phyloP scores from a whole-genome alignment of 1,140 invertebrate species.

The Drosophila sucinea region DNA sequence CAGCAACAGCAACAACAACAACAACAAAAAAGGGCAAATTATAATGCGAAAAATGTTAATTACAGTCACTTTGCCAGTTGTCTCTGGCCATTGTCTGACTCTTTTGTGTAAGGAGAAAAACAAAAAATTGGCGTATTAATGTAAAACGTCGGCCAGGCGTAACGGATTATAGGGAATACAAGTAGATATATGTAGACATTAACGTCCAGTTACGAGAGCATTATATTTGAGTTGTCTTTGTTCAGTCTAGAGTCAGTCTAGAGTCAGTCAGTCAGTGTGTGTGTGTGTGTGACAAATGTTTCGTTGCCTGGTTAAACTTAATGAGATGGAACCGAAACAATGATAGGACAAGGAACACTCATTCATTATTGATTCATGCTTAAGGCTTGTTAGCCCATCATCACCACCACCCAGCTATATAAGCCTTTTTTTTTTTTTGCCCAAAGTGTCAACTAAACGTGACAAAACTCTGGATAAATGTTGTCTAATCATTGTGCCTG shows the following conservation, averaged over 20 bases:
- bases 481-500: constrained; percentile 60
- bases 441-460: constrained; percentile 56
- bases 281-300: constrained; percentile 59
- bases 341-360: constrained; percentile 3
- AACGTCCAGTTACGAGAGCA: constrained; percentile 63
- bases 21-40: constrained; percentile 69
- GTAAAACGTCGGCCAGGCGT: constrained; percentile 67
- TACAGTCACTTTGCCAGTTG: constrained; percentile 57
- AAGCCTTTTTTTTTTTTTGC: constrained; percentile 1
- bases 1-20: constrained; percentile 3
- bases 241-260: constrained; percentile 4
- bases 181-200: constrained; percentile 42
- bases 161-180: constrained; percentile 70
- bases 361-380: constrained; percentile 46
- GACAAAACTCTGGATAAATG: constrained; percentile 55
- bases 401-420: neutral
- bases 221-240: constrained; percentile 15
- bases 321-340: constrained; percentile 61
- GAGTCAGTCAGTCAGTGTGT: constrained; percentile 20
- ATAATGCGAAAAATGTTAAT: constrained; percentile 79
- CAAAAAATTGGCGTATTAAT: constrained; percentile 69
- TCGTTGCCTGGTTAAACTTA: constrained; percentile 58
- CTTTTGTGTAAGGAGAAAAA: constrained; percentile 45
- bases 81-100: constrained; percentile 42
- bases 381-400: constrained; percentile 47